A percentile compares a stretch with the other conserved stretches of the same genome.
Conservation (phyloP, 2,113 vertebrate species). For the Anolis carolinensis region DNA sequence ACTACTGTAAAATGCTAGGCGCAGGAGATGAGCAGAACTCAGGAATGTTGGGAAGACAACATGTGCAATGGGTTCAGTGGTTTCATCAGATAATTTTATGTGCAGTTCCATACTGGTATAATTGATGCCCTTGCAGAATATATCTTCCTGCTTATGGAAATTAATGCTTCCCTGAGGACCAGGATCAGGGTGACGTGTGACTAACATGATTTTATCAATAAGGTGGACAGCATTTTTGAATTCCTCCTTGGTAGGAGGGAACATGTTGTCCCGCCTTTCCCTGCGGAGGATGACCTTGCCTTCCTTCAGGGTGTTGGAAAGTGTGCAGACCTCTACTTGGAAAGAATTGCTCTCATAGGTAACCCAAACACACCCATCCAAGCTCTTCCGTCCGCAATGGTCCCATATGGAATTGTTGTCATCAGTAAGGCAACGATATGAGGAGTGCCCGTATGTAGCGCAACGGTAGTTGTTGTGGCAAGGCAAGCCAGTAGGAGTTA, state of each 20-base stretch:
- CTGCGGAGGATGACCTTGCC: slow-evolving; percentile 4
- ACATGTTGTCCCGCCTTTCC: background rate
- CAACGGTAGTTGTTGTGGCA: slow-evolving; percentile 33
- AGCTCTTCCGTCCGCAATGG: background rate
- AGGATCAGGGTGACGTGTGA: background rate
- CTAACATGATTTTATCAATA: slow-evolving; percentile 1
- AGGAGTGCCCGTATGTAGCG: slow-evolving; percentile 5
- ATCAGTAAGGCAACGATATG: background rate
- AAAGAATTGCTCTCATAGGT: background rate
- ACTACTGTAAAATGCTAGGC: slow-evolving; percentile 30
- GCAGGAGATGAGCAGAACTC: background rate
- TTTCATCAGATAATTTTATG: too few relatives aligned
- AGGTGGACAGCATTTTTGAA: slow-evolving; percentile 18
- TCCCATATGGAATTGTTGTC: background rate
- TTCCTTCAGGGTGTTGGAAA: background rate
- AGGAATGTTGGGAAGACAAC: slow-evolving; percentile 12
- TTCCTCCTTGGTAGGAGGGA: background rate
- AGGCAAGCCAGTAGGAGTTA: slow-evolving; percentile 24
- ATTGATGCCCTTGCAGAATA: slow-evolving; percentile 26
- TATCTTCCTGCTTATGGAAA: background rate
- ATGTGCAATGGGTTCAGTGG: background rate
- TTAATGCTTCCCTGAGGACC: background rate
- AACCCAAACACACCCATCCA: background rate
- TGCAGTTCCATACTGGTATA: slow-evolving; percentile 24
- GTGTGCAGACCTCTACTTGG: background rate